Conservation (phyloP, 2,113 vertebrate genomes). For the Dolichallabes microphthalmus region DNA sequence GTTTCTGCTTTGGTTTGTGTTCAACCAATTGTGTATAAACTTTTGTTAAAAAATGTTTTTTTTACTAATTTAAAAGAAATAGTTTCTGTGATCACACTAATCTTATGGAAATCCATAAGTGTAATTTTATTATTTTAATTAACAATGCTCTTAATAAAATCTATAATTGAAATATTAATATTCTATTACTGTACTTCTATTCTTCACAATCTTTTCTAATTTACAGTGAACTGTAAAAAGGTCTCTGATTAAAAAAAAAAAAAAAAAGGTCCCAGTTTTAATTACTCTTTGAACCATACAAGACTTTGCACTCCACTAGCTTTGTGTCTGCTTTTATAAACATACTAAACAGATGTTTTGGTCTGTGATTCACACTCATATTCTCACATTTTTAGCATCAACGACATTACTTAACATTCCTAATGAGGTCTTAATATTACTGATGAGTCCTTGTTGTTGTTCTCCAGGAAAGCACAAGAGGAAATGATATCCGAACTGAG, state of each 20-base stretch:
- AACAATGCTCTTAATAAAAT: neutral
- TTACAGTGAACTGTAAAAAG: neutral
- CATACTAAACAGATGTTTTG: neutral
- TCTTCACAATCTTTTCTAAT: neutral
- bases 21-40: neutral
- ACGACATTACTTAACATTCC: neutral
- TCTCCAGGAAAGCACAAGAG: conserved; percentile 94
- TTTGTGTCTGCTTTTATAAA: neutral
- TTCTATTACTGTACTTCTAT: neutral
- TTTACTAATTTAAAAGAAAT: neutral
- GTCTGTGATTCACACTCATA: neutral
- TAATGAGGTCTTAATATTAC: neutral
- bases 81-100: neutral
- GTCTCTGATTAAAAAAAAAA: no score
- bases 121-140: no score
- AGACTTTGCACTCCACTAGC: neutral
- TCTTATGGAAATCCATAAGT: no score
- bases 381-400: neutral
- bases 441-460: neutral
- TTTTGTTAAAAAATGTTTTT: neutral
- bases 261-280: neutral
- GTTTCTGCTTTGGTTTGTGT: neutral
- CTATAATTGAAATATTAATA: no score
- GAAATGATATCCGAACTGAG: conserved; percentile 99
- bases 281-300: neutral